A percentile compares a stretch with the other conserved stretches of the same genome.
Conservation (phyloP, 2,888 invertebrate species). For the Scaptomyza caliginosa region DNA sequence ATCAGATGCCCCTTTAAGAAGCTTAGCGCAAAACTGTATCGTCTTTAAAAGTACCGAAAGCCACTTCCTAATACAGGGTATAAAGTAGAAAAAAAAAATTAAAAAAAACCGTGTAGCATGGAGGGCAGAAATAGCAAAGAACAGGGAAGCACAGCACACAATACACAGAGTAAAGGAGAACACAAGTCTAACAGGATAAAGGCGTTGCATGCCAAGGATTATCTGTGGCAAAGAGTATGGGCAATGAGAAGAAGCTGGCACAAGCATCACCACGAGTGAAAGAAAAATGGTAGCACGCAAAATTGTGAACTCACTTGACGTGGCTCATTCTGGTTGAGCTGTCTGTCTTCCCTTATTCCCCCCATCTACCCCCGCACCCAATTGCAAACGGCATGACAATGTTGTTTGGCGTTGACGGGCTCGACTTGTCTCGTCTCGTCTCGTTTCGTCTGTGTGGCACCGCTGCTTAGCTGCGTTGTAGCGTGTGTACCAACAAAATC, state of each 20-base stretch:
- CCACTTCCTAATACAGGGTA: constrained; percentile 20
- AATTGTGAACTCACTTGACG: constrained; percentile 80
- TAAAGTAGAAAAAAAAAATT: constrained; percentile 2
- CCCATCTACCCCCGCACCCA: constrained; percentile 18
- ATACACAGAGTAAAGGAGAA: constrained; percentile 37
- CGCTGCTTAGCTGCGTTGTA: constrained; percentile 37
- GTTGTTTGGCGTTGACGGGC: constrained; percentile 68
- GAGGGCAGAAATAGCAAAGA: constrained; percentile 3
- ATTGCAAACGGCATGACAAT: constrained; percentile 64
- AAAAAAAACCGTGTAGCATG: neutral
- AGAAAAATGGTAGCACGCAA: constrained; percentile 80
- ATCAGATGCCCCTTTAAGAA: constrained; percentile 3
- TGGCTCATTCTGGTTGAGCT: constrained; percentile 75
- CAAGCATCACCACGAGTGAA: constrained; percentile 19
- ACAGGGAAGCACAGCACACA: constrained; percentile 1
- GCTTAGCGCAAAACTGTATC: neutral
- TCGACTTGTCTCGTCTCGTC: constrained; percentile 9
- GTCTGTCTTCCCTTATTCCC: constrained; percentile 4
- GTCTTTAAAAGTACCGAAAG: neutral
- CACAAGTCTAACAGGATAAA: constrained; percentile 79
- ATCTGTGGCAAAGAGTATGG: constrained; percentile 41
- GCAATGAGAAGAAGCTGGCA: constrained; percentile 1
- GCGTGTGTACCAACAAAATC: constrained; percentile 63
- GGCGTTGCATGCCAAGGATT: constrained; percentile 80
- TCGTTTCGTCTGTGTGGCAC: constrained; percentile 17